A percentile compares a stretch with the other conserved stretches of the same genome.
phyloP scores from a whole-genome alignment of 2,888 invertebrate genomes.

The Lydus trimaculatus region DNA sequence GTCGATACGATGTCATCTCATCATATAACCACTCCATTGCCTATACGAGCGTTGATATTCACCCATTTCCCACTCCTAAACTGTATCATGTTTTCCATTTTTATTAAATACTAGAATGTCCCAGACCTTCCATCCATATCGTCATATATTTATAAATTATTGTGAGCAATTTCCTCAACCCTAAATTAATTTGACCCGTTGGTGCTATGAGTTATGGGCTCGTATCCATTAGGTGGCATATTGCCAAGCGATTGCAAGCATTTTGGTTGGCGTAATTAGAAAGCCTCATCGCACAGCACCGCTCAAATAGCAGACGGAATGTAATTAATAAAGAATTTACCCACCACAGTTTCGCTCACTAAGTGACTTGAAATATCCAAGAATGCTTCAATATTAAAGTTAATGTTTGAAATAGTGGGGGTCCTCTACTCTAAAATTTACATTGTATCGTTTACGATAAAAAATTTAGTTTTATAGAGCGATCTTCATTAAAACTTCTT shows the following conservation, averaged over 20 bases:
- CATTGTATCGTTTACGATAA: background rate
- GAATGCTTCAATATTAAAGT: conserved; percentile 43
- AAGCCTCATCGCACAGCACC: conserved; percentile 46
- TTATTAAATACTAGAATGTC: conserved; percentile 26
- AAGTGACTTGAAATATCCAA: conserved; percentile 32
- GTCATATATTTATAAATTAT: conserved; percentile 37
- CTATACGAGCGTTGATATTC: conserved; percentile 16
- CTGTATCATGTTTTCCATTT: conserved; percentile 12
- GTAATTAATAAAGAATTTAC: conserved; percentile 58
- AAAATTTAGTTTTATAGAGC: background rate
- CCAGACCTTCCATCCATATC: conserved; percentile 10
- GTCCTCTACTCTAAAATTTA: background rate
- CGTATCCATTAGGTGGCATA: conserved; percentile 59
- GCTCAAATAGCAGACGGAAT: conserved; percentile 47
- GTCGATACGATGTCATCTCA: conserved; percentile 43
- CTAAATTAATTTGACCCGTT: conserved; percentile 58
- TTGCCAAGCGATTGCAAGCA: conserved; percentile 56
- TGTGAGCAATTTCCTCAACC: conserved; percentile 46
- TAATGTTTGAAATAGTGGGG: conserved; percentile 42
- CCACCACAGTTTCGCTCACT: conserved; percentile 44
- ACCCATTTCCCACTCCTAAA: background rate
- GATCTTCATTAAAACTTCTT: too few relatives aligned
- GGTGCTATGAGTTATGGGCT: conserved; percentile 55
- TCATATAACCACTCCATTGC: conserved; percentile 46
- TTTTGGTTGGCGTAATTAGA: conserved; percentile 56